Conservation (phyloP, 1,140 invertebrate species). For the Drosophila seguyi region DNA sequence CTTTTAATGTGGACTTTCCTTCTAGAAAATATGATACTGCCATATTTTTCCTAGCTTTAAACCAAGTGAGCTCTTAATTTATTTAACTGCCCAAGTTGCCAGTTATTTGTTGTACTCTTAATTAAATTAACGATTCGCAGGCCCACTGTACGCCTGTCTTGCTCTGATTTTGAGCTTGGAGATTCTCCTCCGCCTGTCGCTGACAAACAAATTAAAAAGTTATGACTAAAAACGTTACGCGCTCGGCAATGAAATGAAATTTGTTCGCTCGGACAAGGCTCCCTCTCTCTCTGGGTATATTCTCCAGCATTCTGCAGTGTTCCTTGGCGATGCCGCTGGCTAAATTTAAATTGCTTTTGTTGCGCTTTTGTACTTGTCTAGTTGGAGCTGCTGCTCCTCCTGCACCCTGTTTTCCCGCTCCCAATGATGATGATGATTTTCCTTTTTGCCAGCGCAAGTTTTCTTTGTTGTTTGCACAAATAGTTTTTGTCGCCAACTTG, state of each 20-base stretch:
- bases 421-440: conserved; percentile 73
- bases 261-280: conserved; percentile 61
- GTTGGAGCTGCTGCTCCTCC: conserved; percentile 34
- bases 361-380: conserved; percentile 77
- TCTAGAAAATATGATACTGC: background rate
- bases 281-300: conserved; percentile 6
- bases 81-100: conserved; percentile 1
- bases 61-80: background rate
- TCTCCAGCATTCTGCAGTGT: conserved; percentile 19
- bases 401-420: conserved; percentile 6
- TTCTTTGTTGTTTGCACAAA: conserved; percentile 84
- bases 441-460: conserved; percentile 74
- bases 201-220: conserved; percentile 84
- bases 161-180: background rate
- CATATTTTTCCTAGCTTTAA: background rate
- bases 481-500: conserved; percentile 70
- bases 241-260: conserved; percentile 69
- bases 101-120: background rate
- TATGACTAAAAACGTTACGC: conserved; percentile 75
- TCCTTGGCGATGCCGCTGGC: conserved; percentile 54
- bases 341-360: conserved; percentile 83
- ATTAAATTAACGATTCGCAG: background rate
- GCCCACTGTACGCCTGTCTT: conserved; percentile 3
- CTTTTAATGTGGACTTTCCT: background rate
- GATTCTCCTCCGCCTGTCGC: conserved; percentile 53